These are phyloP conservation scores for Eulimnadia texana DNA, from an alignment of 1,140 invertebrate genomes.

Conservation along the genomic window DNA sequence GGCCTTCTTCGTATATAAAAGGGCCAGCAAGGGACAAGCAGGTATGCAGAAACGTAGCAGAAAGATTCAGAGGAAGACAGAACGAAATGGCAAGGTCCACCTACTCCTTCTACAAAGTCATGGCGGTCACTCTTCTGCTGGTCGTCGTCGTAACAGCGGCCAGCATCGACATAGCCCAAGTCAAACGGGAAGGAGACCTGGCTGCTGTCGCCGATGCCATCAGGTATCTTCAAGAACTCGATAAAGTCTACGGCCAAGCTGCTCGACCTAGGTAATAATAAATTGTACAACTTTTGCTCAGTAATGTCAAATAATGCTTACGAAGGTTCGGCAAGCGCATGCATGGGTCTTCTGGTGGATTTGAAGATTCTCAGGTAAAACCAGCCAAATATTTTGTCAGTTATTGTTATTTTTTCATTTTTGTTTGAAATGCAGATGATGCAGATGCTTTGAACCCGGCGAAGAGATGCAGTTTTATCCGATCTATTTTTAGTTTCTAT, in stretches of 20 bases:
- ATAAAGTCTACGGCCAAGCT: slow-evolving; percentile 40
- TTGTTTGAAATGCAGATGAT: no score
- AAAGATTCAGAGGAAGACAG: not conserved
- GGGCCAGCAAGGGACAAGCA: not conserved
- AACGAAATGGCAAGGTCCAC: not conserved
- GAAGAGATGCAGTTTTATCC: no score
- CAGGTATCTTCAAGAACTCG: slow-evolving; percentile 38
- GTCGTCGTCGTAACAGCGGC: not conserved
- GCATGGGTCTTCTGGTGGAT: no score
- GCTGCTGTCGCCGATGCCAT: slow-evolving; percentile 36
- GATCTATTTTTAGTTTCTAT: no score
- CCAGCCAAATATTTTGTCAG: no score
- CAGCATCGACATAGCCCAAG: not conserved
- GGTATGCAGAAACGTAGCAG: not conserved
- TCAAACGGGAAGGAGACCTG: slow-evolving; percentile 20
- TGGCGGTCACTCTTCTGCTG: not conserved
- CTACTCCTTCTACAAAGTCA: not conserved
- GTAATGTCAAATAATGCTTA: no score
- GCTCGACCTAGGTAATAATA: slow-evolving; percentile 38
- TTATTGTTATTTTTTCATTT: no score
- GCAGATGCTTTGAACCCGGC: no score
- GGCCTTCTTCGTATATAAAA: not conserved
- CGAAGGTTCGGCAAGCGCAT: no score
- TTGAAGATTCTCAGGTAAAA: no score
- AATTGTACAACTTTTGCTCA: no score